Evolutionary conservation across 64 coral and sea anemone species (phyloP), one percentile per base, ranked within the genome.

Genomic region (Acropora tenuis): DNA sequence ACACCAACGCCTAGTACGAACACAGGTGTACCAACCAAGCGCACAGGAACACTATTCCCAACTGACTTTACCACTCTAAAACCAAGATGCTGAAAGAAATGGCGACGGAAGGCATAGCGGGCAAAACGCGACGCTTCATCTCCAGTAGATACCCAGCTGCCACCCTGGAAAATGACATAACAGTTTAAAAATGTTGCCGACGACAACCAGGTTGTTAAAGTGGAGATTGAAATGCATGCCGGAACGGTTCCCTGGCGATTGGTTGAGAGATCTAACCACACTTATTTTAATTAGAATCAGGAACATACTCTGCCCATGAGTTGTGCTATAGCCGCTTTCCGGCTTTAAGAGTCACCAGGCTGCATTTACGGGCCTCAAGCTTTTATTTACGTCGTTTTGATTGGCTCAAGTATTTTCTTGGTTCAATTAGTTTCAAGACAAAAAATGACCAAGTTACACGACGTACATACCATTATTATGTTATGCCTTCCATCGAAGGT

Each of bases 71-170:
- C 90, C 40, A 92, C 2, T 19, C 82, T 73, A 43, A 92, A 92
- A 69, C 90, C 90, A 58, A 86, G 72, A 86, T 92, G 82, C 68
- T 92, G 90, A 40, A 92, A 92, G 45, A 92, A 92, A 71, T 92
- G 90, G 7, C 80, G 90, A 19, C 90, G 90, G 12, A 92, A 92
- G 44, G 72, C 79, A 43, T 68, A 86, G 1, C 90, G 90, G 13
- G 81, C 52, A 19, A 92, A 92, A 44, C 90, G 81, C 12, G 90
- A 92, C 47, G 90, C 90, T 75, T 46, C 55, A 52, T 76, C 80
- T 8, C 90, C 90, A 1, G 90, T 92, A 3, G 90, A 86, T 11
- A 82, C 90, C 90, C 90, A 92, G 50, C 79, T 84, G 12, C 90
- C 81, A 41, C 90, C 90, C 90, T 92, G 47, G 10, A 84, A 75